A percentile compares a stretch with the other conserved stretches of the same genome.
phyloP scores from a whole-genome alignment of 2,888 invertebrate genomes.

The Ashinkailepas kermadecensis region DNA sequence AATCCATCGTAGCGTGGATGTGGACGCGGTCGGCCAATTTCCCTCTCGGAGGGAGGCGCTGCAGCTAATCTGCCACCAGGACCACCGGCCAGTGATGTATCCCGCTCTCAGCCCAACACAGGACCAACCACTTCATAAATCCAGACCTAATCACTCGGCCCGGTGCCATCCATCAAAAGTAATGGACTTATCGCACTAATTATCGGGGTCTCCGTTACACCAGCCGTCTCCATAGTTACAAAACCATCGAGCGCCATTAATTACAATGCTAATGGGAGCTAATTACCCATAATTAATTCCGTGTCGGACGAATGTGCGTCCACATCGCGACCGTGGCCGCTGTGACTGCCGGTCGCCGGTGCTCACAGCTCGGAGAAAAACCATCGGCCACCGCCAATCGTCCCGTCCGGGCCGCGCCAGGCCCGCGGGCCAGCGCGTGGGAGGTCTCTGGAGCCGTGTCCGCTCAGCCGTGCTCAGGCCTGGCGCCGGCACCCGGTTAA shows the following conservation, averaged over 20 bases:
- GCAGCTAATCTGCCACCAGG: neutral
- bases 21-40: neutral
- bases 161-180: neutral
- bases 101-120: neutral
- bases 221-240: neutral
- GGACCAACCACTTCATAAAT: conserved; percentile 7
- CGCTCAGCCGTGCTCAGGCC: too few relatives aligned
- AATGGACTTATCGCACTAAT: conserved; percentile 21
- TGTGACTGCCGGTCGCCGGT: neutral
- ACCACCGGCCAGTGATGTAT: neutral
- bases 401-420: neutral
- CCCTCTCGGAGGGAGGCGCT: neutral
- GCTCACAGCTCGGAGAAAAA: too few relatives aligned
- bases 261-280: conserved; percentile 20
- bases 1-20: too few relatives aligned
- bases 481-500: too few relatives aligned
- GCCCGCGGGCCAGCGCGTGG: neutral
- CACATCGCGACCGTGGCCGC: neutral
- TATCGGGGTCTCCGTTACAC: conserved; percentile 6
- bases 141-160: neutral
- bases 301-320: neutral
- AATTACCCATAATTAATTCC: conserved; percentile 18
- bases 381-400: too few relatives aligned
- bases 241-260: conserved; percentile 3
- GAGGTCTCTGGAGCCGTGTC: too few relatives aligned